Evolutionary conservation across 2,888 invertebrate genomes (phyloP), one percentile per base, ranked within the genome.

Genomic region (Chaetogeoica ovagalla): DNA sequence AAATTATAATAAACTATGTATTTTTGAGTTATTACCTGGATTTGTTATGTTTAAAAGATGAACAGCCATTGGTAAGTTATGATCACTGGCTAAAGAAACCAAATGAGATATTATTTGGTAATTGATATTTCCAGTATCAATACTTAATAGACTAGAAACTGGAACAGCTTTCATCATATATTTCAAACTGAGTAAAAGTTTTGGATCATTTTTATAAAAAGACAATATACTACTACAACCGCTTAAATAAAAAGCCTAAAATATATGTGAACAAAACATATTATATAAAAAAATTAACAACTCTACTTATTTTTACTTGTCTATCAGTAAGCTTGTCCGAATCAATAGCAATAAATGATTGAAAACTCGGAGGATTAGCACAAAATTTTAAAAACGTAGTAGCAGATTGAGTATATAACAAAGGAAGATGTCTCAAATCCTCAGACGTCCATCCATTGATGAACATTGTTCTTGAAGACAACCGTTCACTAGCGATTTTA

Each of bases 181-280:
- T 43, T 71, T 79, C 19, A 79, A 63, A 71, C 57, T 55, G 37
- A 71, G 71, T 43, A 79, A 63, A 19, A 79, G 19, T 59, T 79
- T 71, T 79, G 52, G 63, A 71, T 71, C 70, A 30, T 79, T 65
- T 71, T 71, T 71, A n/a, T 71, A 39, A 43, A 79, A 71, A 55
- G 55, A 71, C 2, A 71, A 71, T 9, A 71, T 30, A 71, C 55
- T 70, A 57, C 71, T 71, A 57, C 79, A 79, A 71, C 79, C 79
- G 55, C 71, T 79, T 19, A 79, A 63, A 71, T 79, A 79, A 79
- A 79, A 79, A 1, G 71, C 71, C 79, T 79, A 43, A 21, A 63
- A 69, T 19, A 70, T 30, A 17, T 52, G 1, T 21, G 2, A 55
- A 62, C 11, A 60, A 17, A 19, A 55, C 4, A 5, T 55, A 77